Evolutionary conservation across 2,888 invertebrate species (phyloP), one percentile per base, ranked within the genome.

Genomic region (Ptilodon capucinus): DNA sequence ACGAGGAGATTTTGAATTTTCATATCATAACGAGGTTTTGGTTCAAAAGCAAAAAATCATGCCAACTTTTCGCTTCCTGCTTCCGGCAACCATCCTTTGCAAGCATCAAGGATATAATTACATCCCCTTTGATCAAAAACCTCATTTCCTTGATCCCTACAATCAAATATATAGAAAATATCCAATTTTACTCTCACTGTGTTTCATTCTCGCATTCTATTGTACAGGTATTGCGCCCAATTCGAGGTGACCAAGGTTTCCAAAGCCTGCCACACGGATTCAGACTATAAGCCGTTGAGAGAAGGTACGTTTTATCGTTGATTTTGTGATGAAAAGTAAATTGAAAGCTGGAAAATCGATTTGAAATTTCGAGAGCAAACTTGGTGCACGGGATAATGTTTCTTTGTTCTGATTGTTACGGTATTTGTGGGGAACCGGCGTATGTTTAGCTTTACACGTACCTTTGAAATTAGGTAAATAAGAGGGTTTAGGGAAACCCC

Each of bases 211-310:
- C 57, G 56, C 57, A 25, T 64, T 61, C 56, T 67, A 55, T 65
- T 74, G 68, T 93, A 30, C 94, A 97, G 97, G 81, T 97, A 97
- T 82, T 97, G 97, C 81, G 95, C 97, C 2, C 95, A 95, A 75
- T 97, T 95, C 75, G 95, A 96, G 81, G 94, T 97, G 46, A 92
- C 95, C 57, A 97, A 96, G 84, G 94, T 95, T 9, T 94, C 96
- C 25, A 96, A 96, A 74, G 95, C 95, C 6, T 97, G 97, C 81
- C 94, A 95, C 77, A 93, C 94, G 70, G 94, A 96, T 73, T 92
- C 94, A 9, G 94, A 93, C 52, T 96, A 95, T 75, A 94, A 94
- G 57, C 83, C 94, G 2, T 84, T 97, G 60, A 91, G 94, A 74
- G 96, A 96, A 93, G 96, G 96, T 95, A 89, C 74, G 79, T 60